A percentile compares a stretch with the other conserved stretches of the same genome.
These are phyloP conservation scores for Fregata magnificens DNA, from an alignment of 2,113 vertebrate genomes.

Conservation along the genomic window DNA sequence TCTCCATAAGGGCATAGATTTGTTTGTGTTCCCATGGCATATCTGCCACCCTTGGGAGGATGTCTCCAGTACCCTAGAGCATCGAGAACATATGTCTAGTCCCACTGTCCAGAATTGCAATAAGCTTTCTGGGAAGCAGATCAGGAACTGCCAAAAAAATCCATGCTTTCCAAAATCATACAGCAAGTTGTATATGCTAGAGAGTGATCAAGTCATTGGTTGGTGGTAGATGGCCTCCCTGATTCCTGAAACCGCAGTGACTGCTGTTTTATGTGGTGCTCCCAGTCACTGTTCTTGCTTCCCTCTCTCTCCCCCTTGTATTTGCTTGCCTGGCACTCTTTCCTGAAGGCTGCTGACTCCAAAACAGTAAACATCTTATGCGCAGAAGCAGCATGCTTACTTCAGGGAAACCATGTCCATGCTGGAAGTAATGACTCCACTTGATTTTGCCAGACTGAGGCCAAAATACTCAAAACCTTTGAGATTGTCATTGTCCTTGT, in stretches of 20 bases:
- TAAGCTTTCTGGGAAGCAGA: background rate
- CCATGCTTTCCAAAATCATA: background rate
- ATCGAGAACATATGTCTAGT: fast-evolving
- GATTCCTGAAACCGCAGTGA: background rate
- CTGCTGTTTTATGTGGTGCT: background rate
- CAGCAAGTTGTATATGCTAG: background rate
- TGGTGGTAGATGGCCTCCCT: background rate
- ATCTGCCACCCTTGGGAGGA: background rate
- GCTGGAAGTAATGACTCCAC: background rate
- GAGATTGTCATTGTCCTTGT: background rate
- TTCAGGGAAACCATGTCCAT: background rate
- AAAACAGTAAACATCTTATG: background rate
- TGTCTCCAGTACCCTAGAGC: background rate
- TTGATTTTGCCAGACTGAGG: background rate
- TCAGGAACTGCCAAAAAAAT: background rate
- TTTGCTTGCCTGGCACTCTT: background rate
- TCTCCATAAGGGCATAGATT: background rate
- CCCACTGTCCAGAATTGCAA: background rate
- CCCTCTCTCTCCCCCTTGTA: background rate
- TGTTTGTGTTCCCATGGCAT: background rate
- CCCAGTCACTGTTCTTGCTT: background rate
- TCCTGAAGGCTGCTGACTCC: background rate
- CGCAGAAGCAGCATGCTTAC: background rate
- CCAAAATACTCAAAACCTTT: background rate
- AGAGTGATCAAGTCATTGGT: background rate